A percentile compares a stretch with the other conserved stretches of the same genome.
Evolutionary conservation across 2,797 vertebrate species (phyloP).

Genomic region (Heteromormyrus szaboi): DNA sequence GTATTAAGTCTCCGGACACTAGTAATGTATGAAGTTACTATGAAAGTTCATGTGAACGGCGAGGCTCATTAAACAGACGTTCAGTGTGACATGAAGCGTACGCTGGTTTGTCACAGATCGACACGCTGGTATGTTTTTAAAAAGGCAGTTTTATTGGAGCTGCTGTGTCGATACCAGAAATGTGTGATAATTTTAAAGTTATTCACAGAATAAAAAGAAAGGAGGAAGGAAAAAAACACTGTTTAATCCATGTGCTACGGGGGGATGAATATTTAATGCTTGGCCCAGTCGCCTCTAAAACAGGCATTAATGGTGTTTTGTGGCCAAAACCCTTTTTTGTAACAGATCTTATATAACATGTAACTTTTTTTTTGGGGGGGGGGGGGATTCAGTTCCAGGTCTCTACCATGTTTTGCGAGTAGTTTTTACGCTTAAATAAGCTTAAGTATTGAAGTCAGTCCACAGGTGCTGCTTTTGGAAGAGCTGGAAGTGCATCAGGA

Average conservation of each 20-base stretch:
- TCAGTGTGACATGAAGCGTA: background rate
- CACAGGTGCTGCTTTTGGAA: background rate
- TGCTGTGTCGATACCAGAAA: conserved; percentile 32
- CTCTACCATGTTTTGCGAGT: background rate
- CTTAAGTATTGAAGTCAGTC: background rate
- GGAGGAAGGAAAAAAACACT: conserved; percentile 9
- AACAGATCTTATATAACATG: background rate
- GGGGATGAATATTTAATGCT: background rate
- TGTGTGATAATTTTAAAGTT: conserved; percentile 33
- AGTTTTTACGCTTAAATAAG: background rate
- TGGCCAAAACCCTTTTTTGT: background rate
- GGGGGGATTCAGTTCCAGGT: too few species aligned
- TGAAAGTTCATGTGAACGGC: background rate
- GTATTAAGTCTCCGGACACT: background rate
- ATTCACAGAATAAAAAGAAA: conserved; percentile 51
- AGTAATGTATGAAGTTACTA: background rate
- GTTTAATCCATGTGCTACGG: background rate
- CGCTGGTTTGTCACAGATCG: too few species aligned
- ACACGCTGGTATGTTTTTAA: background rate
- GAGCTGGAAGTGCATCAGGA: background rate
- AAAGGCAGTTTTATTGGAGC: conserved; percentile 33
- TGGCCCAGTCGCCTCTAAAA: background rate
- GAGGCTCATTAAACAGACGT: background rate
- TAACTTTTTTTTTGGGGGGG: background rate
- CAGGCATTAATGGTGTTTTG: background rate